Evolutionary conservation across 2,113 vertebrate genomes (phyloP).

Genomic region (Capreolus pygargus): DNA sequence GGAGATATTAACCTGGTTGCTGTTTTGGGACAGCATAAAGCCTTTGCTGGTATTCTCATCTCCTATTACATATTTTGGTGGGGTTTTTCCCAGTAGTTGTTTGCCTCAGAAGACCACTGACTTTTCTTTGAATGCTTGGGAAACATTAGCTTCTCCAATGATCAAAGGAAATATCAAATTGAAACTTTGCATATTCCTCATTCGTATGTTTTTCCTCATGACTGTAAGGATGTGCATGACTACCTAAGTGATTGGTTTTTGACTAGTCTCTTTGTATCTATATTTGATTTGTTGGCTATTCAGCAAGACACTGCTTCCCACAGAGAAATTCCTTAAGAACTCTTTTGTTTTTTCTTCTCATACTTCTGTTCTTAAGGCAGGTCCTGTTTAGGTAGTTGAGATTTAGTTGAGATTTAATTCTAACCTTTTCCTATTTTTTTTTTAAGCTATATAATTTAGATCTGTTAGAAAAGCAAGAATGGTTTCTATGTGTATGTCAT

Average conservation of each 20-base stretch:
- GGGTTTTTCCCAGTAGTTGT: background rate
- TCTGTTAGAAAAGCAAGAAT: background rate
- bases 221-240: slow-evolving; percentile 39
- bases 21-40: slow-evolving; percentile 47
- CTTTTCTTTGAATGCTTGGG: slow-evolving; percentile 42
- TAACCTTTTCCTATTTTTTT: background rate
- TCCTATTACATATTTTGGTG: slow-evolving; percentile 51
- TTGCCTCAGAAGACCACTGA: slow-evolving; percentile 39
- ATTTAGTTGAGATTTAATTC: slow-evolving; percentile 13
- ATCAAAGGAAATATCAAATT: slow-evolving; percentile 40
- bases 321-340: background rate
- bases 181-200: slow-evolving; percentile 52
- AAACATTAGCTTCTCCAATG: slow-evolving; percentile 43
- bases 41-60: slow-evolving; percentile 51
- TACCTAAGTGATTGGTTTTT: slow-evolving; percentile 63
- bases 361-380: background rate
- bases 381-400: background rate
- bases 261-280: background rate
- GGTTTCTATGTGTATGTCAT: background rate
- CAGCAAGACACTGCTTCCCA: slow-evolving; percentile 40
- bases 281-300: slow-evolving; percentile 9
- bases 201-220: slow-evolving; percentile 22
- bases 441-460: background rate
- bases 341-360: background rate
- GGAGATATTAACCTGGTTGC: slow-evolving; percentile 66